Evolutionary conservation across 2,113 vertebrate genomes (phyloP), one percentile per base, ranked within the genome.

Genomic region (Passer domesticus): DNA sequence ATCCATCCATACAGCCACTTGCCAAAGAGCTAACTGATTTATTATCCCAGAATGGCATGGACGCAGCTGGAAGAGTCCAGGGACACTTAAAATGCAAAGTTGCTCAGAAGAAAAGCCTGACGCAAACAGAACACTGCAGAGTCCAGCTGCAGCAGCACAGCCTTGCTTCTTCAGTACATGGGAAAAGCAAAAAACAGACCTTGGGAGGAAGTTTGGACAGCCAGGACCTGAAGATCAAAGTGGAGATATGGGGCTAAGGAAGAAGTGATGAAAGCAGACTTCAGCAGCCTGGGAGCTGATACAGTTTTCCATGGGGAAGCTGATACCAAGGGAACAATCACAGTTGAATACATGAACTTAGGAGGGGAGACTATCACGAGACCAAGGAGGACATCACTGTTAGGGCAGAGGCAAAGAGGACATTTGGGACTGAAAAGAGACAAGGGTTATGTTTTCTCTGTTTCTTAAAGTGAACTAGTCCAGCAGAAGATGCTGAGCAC

Each of bases 201-300:
- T 58, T 9, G 19, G 6, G 47, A 19, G 33, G 39, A 72, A 52
- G 41, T 75, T 15, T 60, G 66, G 66, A 74, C 15, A 90, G 87
- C 9, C 72, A 63, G 67, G 55, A 80, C 46, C 22, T 37, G 64
- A n/a, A 94, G 49, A 87, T 77, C 62, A 95, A 56, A 80, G 43
- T 90, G 22, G 41, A 95, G 66, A 86, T 19, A 74, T 1, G 6
- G 46, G 24, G 75, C 69, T 86, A 78, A 49, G 69, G 64, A 83
- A 78, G 66, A 76, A 46, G 50, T 21, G 76, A 77, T 72, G 60
- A 93, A 92, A 92, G 78, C 35, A 72, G 30, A 64, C 47, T 52
- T 82, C 73, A 56, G 75, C 49, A 84, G 73, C 78, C 53, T 5
- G 3, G 27, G 19, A 91, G 43, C 56, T 67, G 76, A 43, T 21